A percentile compares a stretch with the other conserved stretches of the same genome.
Evolutionary conservation across 2,113 vertebrate species (phyloP).

Genomic region (Aegithalos caudatus): DNA sequence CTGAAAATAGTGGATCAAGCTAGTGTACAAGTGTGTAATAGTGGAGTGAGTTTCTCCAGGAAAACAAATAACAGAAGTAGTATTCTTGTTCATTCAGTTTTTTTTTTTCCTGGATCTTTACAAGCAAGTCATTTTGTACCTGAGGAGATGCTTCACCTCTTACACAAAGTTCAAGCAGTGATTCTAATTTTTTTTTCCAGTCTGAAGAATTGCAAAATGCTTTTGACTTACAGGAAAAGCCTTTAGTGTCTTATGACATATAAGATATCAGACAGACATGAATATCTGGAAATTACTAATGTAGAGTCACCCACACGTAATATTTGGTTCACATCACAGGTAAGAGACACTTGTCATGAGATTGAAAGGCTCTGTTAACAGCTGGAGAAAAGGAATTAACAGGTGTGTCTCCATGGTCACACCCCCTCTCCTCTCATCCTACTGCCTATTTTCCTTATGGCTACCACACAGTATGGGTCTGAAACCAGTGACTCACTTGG

Average conservation of each 20-base stretch:
- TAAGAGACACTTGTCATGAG: not conserved
- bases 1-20: not conserved
- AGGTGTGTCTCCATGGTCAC: not conserved
- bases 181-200: not conserved
- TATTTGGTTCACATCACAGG: not conserved
- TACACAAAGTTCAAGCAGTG: not conserved
- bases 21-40: not conserved
- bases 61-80: not conserved
- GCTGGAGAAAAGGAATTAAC: not conserved
- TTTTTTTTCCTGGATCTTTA: not conserved
- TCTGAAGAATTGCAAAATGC: not conserved
- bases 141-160: not conserved
- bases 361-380: not conserved
- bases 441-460: not conserved
- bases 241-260: not conserved
- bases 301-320: not conserved
- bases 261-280: not conserved
- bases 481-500: not conserved
- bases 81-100: not conserved
- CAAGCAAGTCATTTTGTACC: not conserved
- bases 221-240: not conserved
- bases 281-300: not conserved
- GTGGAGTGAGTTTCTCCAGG: not conserved
- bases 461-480: not conserved
- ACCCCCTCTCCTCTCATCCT: not conserved